Base-by-base conservation (phyloP, 2,888 invertebrate species). In the Cyclophora punctaria region DNA sequence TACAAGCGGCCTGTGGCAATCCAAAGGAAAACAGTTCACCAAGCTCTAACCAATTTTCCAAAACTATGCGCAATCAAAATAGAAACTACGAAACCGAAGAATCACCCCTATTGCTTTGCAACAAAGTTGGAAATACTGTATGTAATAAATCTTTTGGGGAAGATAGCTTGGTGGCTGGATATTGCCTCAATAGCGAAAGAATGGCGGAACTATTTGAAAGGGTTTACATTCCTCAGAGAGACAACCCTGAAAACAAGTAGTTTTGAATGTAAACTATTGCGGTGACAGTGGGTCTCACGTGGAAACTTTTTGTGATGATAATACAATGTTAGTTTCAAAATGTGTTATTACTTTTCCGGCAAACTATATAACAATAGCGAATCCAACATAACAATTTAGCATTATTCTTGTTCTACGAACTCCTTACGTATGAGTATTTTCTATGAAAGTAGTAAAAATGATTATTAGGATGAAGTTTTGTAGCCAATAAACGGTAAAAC, bases 161-260 rank as follows among this genome's bases (percentile, higher is more conserved):
- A 4, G 77, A 79, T 35, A 74, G 70, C 56, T 53, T 75, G 46
- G 57, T 61, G 47, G 62, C 69, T 35, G 78, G 78, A 44, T 83
- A 73, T 61, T 83, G 80, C 67, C 71, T 82, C 5, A 76, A 81
- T 58, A 73, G 75, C 34, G 79, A 80, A 56, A 75, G 77, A 66
- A 71, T 82, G 61, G 77, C 73, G 3, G 76, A 82, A 69, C 64
- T 83, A 62, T 82, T 84, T 49, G 80, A 84, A 52, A 82, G 74
- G 66, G 73, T 80, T 34, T 77, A 78, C 66, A 75, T 85, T 62
- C 83, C 85, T 47, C 85, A 85, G 59, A 77, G 78, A 58, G 84
- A 84, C 61, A 73, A 66, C 7, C 66, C 69, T 41, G 71, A 74
- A 35, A 54, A 57, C 57, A 71, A 68, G 52, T 69, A 68, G 59